A percentile compares a stretch with the other conserved stretches of the same genome.
Evolutionary conservation across 2,888 invertebrate species (phyloP).

Genomic region (Amorpha juglandis): DNA sequence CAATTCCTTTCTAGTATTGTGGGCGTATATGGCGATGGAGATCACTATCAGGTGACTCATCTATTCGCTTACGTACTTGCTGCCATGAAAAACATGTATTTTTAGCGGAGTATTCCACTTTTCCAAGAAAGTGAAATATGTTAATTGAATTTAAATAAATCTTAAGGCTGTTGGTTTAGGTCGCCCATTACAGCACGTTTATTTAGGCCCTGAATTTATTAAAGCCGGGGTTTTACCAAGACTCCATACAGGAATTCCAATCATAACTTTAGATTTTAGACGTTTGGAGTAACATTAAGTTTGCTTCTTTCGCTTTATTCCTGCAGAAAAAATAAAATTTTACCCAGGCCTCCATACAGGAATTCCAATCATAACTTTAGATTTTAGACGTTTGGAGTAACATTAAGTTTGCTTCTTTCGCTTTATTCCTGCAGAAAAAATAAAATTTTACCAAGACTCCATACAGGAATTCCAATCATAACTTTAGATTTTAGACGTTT

Average conservation of each 20-base stretch:
- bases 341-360: not conserved
- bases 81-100: too few species aligned
- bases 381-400: not conserved
- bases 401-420: not conserved
- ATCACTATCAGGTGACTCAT: too few species aligned
- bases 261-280: not conserved
- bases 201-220: constrained; percentile 40
- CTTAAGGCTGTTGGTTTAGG: constrained; percentile 33
- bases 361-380: constrained; percentile 1
- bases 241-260: constrained; percentile 1
- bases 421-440: too few species aligned
- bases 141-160: constrained; percentile 9
- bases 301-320: too few species aligned
- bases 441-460: too few species aligned
- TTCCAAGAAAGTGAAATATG: not conserved
- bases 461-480: not conserved
- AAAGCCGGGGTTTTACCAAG: constrained; percentile 26
- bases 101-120: not conserved
- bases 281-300: not conserved
- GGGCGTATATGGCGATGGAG: too few species aligned
- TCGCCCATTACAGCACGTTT: constrained; percentile 39
- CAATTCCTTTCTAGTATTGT: too few species aligned
- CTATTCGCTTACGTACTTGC: too few species aligned
- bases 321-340: too few species aligned
- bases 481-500: not conserved